A percentile compares a stretch with the other conserved stretches of the same genome.
phyloP scores from a whole-genome alignment of 2,888 invertebrate genomes.

The Deilephila elpenor region DNA sequence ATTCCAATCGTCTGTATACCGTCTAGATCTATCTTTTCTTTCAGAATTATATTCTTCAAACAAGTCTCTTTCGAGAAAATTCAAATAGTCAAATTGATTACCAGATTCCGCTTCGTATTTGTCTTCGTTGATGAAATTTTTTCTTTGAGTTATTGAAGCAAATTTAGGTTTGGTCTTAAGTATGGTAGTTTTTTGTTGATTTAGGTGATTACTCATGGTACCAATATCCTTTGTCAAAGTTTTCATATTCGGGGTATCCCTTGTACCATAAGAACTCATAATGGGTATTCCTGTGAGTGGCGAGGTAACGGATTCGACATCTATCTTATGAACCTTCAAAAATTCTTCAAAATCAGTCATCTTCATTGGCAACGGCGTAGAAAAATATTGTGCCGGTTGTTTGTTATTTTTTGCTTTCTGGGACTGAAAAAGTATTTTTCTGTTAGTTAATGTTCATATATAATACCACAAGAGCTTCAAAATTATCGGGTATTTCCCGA shows the following conservation, averaged over 20 bases:
- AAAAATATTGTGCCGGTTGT: conserved; percentile 61
- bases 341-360: conserved; percentile 61
- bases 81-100: conserved; percentile 40
- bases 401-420: conserved; percentile 49
- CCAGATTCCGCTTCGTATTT: conserved; percentile 30
- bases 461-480: too few species aligned
- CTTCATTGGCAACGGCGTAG: conserved; percentile 69
- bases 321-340: conserved; percentile 60
- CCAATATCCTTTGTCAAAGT: not conserved
- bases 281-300: conserved; percentile 47
- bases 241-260: not conserved
- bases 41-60: conserved; percentile 21
- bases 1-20: conserved; percentile 6
- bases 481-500: too few species aligned
- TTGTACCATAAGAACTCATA: conserved; percentile 18
- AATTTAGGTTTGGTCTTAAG: not conserved
- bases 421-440: conserved; percentile 42
- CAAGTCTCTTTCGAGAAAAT: conserved; percentile 36
- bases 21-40: conserved; percentile 25
- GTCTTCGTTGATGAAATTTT: not conserved
- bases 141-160: not conserved
- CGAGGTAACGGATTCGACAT: conserved; percentile 60
- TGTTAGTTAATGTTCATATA: not conserved
- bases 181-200: not conserved
- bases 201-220: not conserved